Evolutionary conservation across 2,797 vertebrate species (phyloP), one percentile per base, ranked within the genome.

Genomic region (Salmo trutta): DNA sequence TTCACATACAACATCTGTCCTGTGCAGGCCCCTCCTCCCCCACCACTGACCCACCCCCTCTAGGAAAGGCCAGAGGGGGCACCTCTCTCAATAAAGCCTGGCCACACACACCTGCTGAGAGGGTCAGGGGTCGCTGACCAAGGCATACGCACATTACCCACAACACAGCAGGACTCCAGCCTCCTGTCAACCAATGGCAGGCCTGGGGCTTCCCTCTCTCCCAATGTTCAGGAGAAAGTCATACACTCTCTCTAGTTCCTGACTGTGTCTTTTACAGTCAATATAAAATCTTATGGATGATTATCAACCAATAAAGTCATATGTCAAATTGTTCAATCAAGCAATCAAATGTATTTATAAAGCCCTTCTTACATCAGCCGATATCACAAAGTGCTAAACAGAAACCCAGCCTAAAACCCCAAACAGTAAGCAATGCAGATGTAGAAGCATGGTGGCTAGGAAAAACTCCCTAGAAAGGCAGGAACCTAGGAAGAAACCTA

Each of bases 1-100:
- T 82, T 91, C 90, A 83, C 86, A 83, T 74, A 84, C 86, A 93
- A 92, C 91, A 95, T 96, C 94, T 93, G 90, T 89, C 90, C 90
- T 82, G 52, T 0, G 0, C 3, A 16, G 77, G 78, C 77, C 77
- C 77, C 77, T 62, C 47, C 4, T 5, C 68, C 47, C 53, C 54
- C 73, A 68, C 19, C 14, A 31, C 31, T 77, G 73, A 84, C 53
- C 85, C 81, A 5, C 73, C 77, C 86, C 72, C 69, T 83, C 79
- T 75, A 86, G 83, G 84, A 87, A 64, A 21, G 21, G 77, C 83
- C 77, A 83, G 12, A 79, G 76, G 73, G 82, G 84, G 81, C 83
- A 77, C 81, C 82, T 81, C 83, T 87, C 66, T 59, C 86, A 79
- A 85, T 88, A 88, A 89, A 90, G 88, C 76, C 78, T 73, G 59